phyloP scores from a whole-genome alignment of 2,113 vertebrate species.

The Myotis lucifugus region DNA sequence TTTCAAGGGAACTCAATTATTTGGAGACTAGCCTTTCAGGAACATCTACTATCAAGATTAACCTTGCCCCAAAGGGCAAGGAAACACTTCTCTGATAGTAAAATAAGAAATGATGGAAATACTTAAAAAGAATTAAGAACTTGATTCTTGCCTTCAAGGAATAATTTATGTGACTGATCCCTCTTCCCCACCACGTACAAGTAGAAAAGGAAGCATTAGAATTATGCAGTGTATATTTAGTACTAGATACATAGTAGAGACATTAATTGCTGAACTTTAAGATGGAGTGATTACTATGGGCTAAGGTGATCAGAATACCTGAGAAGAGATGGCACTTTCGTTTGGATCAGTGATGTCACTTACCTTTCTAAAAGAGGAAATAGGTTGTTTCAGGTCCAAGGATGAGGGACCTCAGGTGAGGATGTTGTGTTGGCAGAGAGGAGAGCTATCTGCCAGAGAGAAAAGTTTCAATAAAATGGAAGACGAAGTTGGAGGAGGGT shows the following conservation, averaged over 20 bases:
- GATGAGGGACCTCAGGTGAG: neutral
- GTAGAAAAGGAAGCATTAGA: constrained; percentile 12
- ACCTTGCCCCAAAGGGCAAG: neutral
- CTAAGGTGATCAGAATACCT: neutral
- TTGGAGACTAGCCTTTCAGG: constrained; percentile 22
- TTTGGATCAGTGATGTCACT: neutral
- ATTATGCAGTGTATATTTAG: neutral
- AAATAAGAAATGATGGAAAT: constrained; percentile 42
- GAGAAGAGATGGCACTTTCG: neutral
- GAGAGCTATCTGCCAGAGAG: neutral
- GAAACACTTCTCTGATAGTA: constrained; percentile 28
- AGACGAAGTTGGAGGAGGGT: constrained; percentile 5
- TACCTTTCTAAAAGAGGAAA: neutral
- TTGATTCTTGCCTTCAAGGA: constrained; percentile 18
- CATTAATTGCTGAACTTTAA: constrained; percentile 3
- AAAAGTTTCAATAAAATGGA: neutral
- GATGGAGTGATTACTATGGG: neutral
- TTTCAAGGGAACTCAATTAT: constrained; percentile 18
- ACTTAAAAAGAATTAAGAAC: neutral
- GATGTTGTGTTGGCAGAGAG: neutral
- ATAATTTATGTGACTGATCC: neutral
- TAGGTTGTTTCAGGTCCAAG: neutral
- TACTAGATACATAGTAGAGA: neutral
- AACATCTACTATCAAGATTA: constrained; percentile 29
- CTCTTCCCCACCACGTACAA: neutral